Evolutionary conservation across 2,113 vertebrate genomes (phyloP).

Genomic region (Caretta caretta): DNA sequence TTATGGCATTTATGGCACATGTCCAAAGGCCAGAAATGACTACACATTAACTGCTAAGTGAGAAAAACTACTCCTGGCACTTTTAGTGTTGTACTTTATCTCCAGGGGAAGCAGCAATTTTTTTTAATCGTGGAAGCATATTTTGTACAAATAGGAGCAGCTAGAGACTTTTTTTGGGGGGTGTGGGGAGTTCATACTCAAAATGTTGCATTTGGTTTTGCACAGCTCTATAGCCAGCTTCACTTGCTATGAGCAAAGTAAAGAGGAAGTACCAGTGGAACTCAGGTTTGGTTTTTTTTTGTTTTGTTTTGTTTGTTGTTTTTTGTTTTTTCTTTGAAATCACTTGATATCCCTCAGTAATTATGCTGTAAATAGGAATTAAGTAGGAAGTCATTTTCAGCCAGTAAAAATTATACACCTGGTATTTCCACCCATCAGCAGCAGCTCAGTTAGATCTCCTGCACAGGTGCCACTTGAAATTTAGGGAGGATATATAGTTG

Average conservation of each 20-base stretch:
- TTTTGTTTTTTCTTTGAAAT: neutral
- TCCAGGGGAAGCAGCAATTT: neutral
- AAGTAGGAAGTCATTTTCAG: constrained; percentile 55
- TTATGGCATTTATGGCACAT: neutral
- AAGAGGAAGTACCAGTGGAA: neutral
- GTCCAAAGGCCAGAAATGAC: constrained; percentile 13
- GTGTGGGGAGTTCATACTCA: no score
- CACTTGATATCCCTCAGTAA: neutral
- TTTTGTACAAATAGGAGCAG: neutral
- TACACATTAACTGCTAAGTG: neutral
- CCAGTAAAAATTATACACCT: constrained; percentile 40
- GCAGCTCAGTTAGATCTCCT: constrained; percentile 18
- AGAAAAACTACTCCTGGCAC: neutral
- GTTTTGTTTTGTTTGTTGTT: neutral
- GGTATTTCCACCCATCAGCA: constrained; percentile 15
- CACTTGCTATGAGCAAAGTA: neutral
- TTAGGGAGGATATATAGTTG: neutral
- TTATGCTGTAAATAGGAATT: constrained; percentile 54
- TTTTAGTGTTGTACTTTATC: neutral
- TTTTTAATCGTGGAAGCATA: neutral
- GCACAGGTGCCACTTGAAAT: constrained; percentile 59
- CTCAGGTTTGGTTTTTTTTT: neutral
- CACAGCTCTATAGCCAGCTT: neutral
- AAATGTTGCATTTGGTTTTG: no score
- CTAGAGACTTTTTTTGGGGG: neutral